Evolutionary conservation across 1,140 invertebrate genomes (phyloP), one percentile per base, ranked within the genome.

Genomic region (Lepidurus apus): DNA sequence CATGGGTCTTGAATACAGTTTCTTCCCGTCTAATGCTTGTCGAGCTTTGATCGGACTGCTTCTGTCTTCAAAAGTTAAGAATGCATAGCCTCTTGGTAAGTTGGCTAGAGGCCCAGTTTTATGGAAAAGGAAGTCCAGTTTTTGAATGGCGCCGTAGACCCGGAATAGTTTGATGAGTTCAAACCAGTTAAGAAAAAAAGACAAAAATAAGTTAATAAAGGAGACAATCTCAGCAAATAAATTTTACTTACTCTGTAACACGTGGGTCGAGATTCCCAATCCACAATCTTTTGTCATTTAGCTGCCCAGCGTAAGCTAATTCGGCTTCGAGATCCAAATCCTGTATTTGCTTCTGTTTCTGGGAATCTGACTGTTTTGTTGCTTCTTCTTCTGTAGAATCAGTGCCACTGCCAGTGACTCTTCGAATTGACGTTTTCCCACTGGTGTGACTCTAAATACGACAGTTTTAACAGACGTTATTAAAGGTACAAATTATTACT

Each of bases 61-160:
- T 75, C 88, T 85, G 0, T 83, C 87, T 82, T 90, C 88, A 83
- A 93, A 97, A 0, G 94, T 96, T 42, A 95, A 93, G 86, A 97
- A 97, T 44, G 94, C 95, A 85, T 96, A 97, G n/a, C 95, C 95
- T 81, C 94, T 87, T 0, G 95, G 93, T 84, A 94, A 93, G 73
- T 95, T 95, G 82, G 91, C 90, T 82, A 93, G 89, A 75, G 94
- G 93, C 77, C 95, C 95, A 80, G 90, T 90, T 81, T 94, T 94
- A 85, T 97, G 94, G 85, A 95, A 96, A 77, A 97, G 89, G 85
- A 96, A 91, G 86, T 97, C 95, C 88, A 97, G 96, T 89, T 96
- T 95, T 87, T 94, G 92, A 83, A 97, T 92, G 81, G 89, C 87
- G 84, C 95, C 95, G 91, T 93, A 92, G 89, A 93, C 92, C 91